phyloP scores from a whole-genome alignment of 2,797 vertebrate species.

The Sphenopsis melanotis region DNA sequence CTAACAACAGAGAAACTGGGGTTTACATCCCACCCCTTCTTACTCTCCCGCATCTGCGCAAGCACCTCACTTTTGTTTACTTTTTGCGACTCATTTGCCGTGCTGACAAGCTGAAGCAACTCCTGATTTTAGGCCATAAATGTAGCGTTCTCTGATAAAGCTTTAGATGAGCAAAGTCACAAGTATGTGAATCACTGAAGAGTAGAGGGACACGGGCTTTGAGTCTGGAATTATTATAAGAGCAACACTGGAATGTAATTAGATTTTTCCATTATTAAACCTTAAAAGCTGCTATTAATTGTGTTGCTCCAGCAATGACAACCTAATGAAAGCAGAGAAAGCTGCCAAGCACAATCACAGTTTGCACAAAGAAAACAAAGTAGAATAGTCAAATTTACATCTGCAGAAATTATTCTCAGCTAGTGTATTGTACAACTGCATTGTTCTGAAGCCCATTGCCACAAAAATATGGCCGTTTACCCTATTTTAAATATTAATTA shows the following conservation, averaged over 20 bases:
- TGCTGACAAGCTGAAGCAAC: background rate
- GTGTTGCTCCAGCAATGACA: background rate
- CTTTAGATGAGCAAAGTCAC: background rate
- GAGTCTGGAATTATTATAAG: background rate
- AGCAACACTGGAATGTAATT: background rate
- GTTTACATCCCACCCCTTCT: background rate
- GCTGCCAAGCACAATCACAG: background rate
- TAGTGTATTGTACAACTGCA: background rate
- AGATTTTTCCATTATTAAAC: background rate
- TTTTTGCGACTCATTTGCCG: background rate
- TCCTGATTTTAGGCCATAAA: background rate
- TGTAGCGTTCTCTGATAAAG: background rate
- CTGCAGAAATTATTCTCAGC: background rate
- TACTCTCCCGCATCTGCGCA: too few species aligned
- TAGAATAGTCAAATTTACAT: background rate
- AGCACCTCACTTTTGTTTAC: background rate
- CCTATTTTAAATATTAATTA: background rate
- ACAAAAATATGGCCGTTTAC: background rate
- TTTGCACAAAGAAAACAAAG: background rate
- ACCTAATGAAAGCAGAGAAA: background rate
- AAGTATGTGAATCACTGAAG: background rate
- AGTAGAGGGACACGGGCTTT: background rate
- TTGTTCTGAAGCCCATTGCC: background rate
- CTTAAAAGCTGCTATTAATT: background rate
- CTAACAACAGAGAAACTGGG: background rate